phyloP scores from a whole-genome alignment of 2,888 invertebrate genomes.

The Zelleria hepariella region DNA sequence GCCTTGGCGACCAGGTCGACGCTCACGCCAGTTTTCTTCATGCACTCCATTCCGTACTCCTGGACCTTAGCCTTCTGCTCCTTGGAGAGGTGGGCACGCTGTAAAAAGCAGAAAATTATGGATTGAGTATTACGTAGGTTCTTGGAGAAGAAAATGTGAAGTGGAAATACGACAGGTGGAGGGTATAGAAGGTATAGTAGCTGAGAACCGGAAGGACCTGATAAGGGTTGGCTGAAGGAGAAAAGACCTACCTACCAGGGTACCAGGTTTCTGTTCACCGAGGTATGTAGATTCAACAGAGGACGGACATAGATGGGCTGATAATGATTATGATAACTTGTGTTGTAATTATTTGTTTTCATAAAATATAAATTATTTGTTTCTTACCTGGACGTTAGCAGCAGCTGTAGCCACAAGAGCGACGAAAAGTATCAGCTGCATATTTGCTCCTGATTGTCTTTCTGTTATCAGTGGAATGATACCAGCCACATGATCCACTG shows the following conservation, averaged over 20 bases:
- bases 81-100: slow-evolving; percentile 38
- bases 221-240: no score
- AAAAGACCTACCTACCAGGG: no score
- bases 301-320: no score
- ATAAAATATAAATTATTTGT: neutral
- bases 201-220: no score
- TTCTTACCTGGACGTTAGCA: slow-evolving; percentile 2
- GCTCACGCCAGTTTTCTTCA: slow-evolving; percentile 44
- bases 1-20: slow-evolving; percentile 39
- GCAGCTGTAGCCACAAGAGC: neutral
- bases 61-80: slow-evolving; percentile 39
- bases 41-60: slow-evolving; percentile 34
- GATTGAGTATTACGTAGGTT: no score
- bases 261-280: no score
- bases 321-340: no score
- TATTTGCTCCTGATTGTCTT: neutral
- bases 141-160: no score
- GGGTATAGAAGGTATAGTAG: no score
- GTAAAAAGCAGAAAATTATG: slow-evolving; percentile 13
- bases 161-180: no score
- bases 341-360: no score
- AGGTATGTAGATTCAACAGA: no score
- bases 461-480: neutral
- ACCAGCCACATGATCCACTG: neutral
- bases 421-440: neutral